Evolutionary conservation across 2,888 invertebrate genomes (phyloP).

Genomic region (Diarsia brunnea): DNA sequence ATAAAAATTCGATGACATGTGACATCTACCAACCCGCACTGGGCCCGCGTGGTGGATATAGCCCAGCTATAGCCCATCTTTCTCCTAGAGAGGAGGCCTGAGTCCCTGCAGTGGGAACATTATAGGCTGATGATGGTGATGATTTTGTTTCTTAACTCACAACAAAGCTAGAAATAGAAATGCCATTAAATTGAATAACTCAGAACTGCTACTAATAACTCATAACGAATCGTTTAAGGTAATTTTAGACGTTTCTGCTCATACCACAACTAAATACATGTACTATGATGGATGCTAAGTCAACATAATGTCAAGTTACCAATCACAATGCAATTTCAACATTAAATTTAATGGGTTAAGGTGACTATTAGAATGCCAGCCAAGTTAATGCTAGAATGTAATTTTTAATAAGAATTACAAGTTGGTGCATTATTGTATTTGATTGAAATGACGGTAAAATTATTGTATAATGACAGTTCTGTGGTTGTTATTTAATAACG

Average conservation of each 20-base stretch:
- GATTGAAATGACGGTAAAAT: slow-evolving; percentile 21
- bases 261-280: slow-evolving; percentile 27
- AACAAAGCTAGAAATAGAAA: neutral
- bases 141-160: too few relatives aligned
- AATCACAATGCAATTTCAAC: slow-evolving; percentile 64
- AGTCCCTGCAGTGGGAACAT: too few relatives aligned
- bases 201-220: slow-evolving; percentile 38
- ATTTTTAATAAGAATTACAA: slow-evolving; percentile 45
- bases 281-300: slow-evolving; percentile 48
- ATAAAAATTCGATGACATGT: too few relatives aligned
- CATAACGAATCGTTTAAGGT: slow-evolving; percentile 57
- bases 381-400: slow-evolving; percentile 41
- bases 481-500: neutral
- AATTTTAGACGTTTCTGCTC: slow-evolving; percentile 29
- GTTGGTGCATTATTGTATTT: slow-evolving; percentile 24
- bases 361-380: slow-evolving; percentile 60
- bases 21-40: too few relatives aligned
- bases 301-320: slow-evolving; percentile 62
- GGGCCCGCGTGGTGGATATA: too few relatives aligned
- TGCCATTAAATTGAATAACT: slow-evolving; percentile 4
- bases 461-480: neutral
- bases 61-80: too few relatives aligned
- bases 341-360: slow-evolving; percentile 63
- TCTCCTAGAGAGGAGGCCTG: too few relatives aligned
- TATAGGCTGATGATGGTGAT: too few relatives aligned